phyloP scores from a whole-genome alignment of 2,888 invertebrate species.

The Stegophylla sp. region DNA sequence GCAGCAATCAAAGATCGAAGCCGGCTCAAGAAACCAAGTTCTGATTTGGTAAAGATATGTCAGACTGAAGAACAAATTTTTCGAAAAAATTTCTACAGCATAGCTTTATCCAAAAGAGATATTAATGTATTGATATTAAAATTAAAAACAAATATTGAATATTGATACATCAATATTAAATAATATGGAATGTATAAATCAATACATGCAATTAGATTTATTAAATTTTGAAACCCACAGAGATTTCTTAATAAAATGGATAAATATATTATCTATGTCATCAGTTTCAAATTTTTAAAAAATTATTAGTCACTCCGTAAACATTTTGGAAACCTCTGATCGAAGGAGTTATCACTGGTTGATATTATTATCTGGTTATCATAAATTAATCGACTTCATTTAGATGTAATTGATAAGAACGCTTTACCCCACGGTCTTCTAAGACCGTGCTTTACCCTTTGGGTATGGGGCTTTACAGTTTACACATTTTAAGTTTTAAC shows the following conservation, averaged over 20 bases:
- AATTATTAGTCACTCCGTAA: too few species aligned
- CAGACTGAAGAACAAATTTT: constrained; percentile 24
- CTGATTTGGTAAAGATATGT: constrained; percentile 6
- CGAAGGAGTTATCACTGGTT: too few species aligned
- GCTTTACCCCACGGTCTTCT: too few species aligned
- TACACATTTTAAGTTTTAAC: too few species aligned
- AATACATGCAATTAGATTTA: constrained; percentile 3
- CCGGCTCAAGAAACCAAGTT: background rate
- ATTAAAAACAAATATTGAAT: constrained; percentile 20
- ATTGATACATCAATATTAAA: constrained; percentile 18
- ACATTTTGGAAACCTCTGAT: too few species aligned
- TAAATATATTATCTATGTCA: too few species aligned
- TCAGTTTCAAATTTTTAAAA: too few species aligned
- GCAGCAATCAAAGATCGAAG: constrained; percentile 10
- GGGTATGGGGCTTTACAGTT: too few species aligned
- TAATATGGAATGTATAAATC: constrained; percentile 12
- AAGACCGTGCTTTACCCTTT: too few species aligned
- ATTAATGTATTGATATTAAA: background rate
- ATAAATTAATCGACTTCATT: too few species aligned
- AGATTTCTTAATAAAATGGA: constrained; percentile 11
- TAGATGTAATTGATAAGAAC: too few species aligned
- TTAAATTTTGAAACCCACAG: constrained; percentile 14
- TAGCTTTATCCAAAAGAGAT: constrained; percentile 15
- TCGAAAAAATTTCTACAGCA: background rate
- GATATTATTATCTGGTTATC: too few species aligned